phyloP scores from a whole-genome alignment of 1,140 invertebrate species.

The Agrypnia vestita region DNA sequence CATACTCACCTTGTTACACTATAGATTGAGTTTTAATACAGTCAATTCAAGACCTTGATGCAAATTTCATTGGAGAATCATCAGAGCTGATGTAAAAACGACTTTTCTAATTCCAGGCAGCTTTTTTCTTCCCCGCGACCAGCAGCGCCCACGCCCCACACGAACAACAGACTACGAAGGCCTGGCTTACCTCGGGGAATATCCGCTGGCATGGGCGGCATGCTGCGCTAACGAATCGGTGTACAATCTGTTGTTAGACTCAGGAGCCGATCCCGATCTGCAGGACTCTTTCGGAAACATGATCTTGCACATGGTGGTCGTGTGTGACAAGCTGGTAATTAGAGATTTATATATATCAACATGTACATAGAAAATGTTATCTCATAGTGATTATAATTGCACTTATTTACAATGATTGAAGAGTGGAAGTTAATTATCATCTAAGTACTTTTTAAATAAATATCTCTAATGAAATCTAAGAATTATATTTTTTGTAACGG shows the following conservation, averaged over 20 bases:
- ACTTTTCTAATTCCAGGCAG: slow-evolving; percentile 72
- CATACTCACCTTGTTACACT: too few species aligned
- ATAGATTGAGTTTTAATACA: background rate
- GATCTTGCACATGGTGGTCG: slow-evolving; percentile 98
- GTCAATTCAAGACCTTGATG: slow-evolving; percentile 61
- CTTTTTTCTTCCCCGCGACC: slow-evolving; percentile 93
- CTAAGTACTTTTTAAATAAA: too few species aligned
- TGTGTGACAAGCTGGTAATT: slow-evolving; percentile 93
- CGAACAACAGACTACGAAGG: slow-evolving; percentile 95
- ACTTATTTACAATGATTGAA: too few species aligned
- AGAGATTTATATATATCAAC: too few species aligned
- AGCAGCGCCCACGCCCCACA: slow-evolving; percentile 82
- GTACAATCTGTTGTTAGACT: slow-evolving; percentile 96
- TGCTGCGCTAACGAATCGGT: slow-evolving; percentile 97
- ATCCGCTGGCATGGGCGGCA: slow-evolving; percentile 96
- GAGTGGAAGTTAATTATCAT: too few species aligned
- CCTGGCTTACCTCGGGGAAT: slow-evolving; percentile 95
- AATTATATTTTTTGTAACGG: too few species aligned
- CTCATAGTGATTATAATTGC: too few species aligned
- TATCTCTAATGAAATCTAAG: too few species aligned
- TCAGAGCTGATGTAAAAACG: too few species aligned
- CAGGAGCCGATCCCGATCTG: slow-evolving; percentile 92
- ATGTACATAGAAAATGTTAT: too few species aligned
- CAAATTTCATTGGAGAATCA: too few species aligned
- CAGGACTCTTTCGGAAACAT: slow-evolving; percentile 96